Evolutionary conservation across 2,797 vertebrate species (phyloP).

Genomic region (Mormyrops boulengeri): DNA sequence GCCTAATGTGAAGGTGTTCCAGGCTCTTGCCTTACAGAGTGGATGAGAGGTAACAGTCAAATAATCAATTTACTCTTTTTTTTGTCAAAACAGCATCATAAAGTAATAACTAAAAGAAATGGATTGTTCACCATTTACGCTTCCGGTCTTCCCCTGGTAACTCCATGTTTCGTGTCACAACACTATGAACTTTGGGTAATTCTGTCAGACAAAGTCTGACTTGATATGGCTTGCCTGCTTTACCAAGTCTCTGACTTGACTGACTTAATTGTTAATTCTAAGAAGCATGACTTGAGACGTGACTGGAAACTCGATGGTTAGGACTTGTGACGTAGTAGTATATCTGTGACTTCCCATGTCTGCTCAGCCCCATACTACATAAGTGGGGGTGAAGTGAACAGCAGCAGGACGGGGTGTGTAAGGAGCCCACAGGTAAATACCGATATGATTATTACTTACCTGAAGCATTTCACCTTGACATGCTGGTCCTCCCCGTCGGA

Average conservation of each 20-base stretch:
- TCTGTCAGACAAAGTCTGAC: neutral
- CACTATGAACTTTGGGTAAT: neutral
- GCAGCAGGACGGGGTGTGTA: neutral
- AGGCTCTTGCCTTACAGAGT: neutral
- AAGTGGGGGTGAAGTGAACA: neutral
- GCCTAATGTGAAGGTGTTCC: neutral
- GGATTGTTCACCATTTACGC: neutral
- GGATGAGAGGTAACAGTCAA: neutral
- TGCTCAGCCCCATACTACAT: neutral
- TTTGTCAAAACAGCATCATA: neutral
- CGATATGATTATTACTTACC: conserved; percentile 49
- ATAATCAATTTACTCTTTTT: neutral
- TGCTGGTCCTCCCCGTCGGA: conserved; percentile 77
- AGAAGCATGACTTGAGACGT: neutral
- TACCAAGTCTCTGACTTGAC: neutral
- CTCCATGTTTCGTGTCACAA: neutral
- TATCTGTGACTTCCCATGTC: neutral
- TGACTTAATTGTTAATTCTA: neutral
- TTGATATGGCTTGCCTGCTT: neutral
- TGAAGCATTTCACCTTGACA: conserved; percentile 79
- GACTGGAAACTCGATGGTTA: neutral
- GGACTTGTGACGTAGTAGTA: neutral
- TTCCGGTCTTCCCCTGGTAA: neutral
- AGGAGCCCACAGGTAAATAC: neutral
- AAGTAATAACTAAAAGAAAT: neutral